Evolutionary conservation across 2,888 invertebrate genomes (phyloP).

Genomic region (Pachymerium ferrugineum): DNA sequence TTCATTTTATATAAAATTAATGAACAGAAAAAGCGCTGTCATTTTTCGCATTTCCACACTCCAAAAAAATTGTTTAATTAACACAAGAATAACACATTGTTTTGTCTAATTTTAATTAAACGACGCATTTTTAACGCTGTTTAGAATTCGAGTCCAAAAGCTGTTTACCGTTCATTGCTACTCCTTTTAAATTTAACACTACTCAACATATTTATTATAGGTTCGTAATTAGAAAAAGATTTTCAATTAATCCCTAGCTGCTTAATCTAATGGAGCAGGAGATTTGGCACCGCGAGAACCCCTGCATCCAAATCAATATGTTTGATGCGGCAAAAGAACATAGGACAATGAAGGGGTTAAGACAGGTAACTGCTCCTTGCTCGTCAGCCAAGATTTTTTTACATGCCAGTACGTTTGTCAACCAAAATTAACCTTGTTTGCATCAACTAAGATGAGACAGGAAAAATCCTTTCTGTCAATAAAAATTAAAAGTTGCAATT

Average conservation of each 20-base stretch:
- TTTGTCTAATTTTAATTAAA: not conserved
- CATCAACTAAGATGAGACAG: too few species aligned
- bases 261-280: not conserved
- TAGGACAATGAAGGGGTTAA: not conserved
- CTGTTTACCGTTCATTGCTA: too few species aligned
- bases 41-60: too few species aligned
- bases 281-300: not conserved
- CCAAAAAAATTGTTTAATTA: too few species aligned
- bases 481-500: too few species aligned
- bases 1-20: too few species aligned
- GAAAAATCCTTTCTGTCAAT: too few species aligned
- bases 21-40: too few species aligned
- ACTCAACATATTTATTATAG: not conserved
- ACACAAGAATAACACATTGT: too few species aligned
- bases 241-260: not conserved
- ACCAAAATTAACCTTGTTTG: too few species aligned
- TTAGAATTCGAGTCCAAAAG: not conserved
- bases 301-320: slow-evolving; percentile 2
- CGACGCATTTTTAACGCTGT: not conserved
- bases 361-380: not conserved
- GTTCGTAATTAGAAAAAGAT: not conserved
- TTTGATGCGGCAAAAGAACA: not conserved
- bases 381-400: too few species aligned
- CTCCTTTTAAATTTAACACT: not conserved
- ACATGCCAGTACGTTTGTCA: too few species aligned